These are phyloP conservation scores for Astatotilapia flaviijosephi DNA, from an alignment of 2,113 vertebrate species.

Conservation along the genomic window DNA sequence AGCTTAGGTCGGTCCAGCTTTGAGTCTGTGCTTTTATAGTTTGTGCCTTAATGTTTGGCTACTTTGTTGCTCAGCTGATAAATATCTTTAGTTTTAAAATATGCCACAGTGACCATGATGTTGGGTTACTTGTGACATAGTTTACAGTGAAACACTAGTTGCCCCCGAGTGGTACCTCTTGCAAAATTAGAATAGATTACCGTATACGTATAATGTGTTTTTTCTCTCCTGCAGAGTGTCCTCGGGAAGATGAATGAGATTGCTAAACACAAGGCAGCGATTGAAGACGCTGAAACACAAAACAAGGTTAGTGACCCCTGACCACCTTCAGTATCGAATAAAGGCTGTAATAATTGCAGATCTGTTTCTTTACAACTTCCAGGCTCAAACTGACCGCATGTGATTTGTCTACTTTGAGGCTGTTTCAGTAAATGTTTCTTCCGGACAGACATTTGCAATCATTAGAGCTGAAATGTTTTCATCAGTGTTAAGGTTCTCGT, in stretches of 20 bases:
- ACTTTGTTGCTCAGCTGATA: neutral
- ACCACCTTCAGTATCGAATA: neutral
- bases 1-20: neutral
- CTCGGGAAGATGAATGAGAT: slow-evolving; percentile 96
- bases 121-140: neutral
- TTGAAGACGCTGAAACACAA: slow-evolving; percentile 91
- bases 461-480: neutral
- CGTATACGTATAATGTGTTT: fast-evolving
- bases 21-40: neutral
- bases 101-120: neutral
- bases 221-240: slow-evolving; percentile 75
- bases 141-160: neutral
- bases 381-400: neutral
- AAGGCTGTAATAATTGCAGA: neutral
- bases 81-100: neutral
- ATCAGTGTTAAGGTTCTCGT: neutral
- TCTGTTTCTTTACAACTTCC: neutral
- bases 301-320: slow-evolving; percentile 76
- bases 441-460: neutral
- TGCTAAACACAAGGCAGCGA: slow-evolving; percentile 88
- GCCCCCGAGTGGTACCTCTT: neutral
- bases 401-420: neutral
- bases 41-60: neutral
- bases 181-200: fast-evolving
- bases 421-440: neutral